Evolutionary conservation across 2,888 invertebrate genomes (phyloP).

Genomic region (Gymnocheta viridis): DNA sequence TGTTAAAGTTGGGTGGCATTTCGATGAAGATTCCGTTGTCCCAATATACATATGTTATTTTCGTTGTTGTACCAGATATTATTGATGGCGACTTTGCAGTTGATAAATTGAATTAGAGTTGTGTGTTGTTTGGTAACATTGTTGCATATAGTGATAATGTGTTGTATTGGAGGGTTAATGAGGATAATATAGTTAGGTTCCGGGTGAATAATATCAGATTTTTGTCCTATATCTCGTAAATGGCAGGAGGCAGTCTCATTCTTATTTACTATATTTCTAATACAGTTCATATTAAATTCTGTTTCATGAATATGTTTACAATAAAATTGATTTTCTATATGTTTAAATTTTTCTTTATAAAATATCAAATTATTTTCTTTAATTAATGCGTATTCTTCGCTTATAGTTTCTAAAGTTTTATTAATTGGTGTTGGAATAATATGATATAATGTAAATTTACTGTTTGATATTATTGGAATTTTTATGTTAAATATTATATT

Average conservation of each 20-base stretch:
- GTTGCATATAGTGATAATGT: slow-evolving; percentile 3
- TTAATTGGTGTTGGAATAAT: too few relatives aligned
- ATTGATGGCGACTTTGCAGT: slow-evolving; percentile 32
- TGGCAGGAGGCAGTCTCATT: neutral
- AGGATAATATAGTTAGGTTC: slow-evolving; percentile 21
- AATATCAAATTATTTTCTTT: too few relatives aligned
- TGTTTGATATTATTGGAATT: too few relatives aligned
- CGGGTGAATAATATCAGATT: too few relatives aligned
- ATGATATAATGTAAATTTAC: too few relatives aligned
- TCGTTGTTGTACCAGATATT: slow-evolving; percentile 44
- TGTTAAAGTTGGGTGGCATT: slow-evolving; percentile 14
- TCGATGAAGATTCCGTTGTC: neutral
- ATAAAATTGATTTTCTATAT: slow-evolving; percentile 25
- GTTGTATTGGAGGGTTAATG: slow-evolving; percentile 25
- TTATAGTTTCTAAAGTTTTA: too few relatives aligned
- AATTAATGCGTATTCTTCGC: neutral
- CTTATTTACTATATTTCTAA: neutral
- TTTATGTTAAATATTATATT: too few relatives aligned
- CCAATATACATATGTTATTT: slow-evolving; percentile 28
- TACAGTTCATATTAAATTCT: slow-evolving; percentile 30
- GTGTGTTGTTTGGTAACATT: slow-evolving; percentile 23
- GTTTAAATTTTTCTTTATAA: slow-evolving; percentile 44
- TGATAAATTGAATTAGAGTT: slow-evolving; percentile 33
- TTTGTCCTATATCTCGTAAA: too few relatives aligned
- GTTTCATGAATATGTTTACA: slow-evolving; percentile 22